Evolutionary conservation across 2,113 vertebrate species (phyloP).

Genomic region (Paradisaea rubra): DNA sequence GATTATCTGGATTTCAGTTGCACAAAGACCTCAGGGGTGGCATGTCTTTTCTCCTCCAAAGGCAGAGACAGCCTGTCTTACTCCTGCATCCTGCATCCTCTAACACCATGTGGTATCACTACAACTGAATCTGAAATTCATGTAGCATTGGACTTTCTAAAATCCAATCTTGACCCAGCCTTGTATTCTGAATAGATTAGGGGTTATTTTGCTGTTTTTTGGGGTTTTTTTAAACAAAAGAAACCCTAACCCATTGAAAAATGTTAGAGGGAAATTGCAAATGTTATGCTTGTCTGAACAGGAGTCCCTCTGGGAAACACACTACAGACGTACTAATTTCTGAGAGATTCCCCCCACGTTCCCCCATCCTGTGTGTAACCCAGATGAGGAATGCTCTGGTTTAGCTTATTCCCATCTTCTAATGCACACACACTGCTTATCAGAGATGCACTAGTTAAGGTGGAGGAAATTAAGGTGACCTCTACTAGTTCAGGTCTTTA

Average conservation of each 20-base stretch:
- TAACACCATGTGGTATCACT: not conserved
- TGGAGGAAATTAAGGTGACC: constrained; percentile 63
- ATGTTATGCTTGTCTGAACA: constrained; percentile 35
- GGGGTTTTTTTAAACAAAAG: not conserved
- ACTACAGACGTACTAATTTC: not conserved
- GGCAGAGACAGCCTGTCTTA: not conserved
- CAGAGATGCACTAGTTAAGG: constrained; percentile 50
- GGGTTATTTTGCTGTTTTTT: not conserved
- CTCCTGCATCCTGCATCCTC: not conserved
- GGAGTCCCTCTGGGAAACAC: constrained; percentile 14
- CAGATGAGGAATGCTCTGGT: not conserved
- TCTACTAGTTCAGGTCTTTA: constrained; percentile 40
- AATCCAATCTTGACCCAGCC: not conserved
- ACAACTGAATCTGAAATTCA: not conserved
- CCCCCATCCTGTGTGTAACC: not conserved
- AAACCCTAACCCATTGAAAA: not conserved
- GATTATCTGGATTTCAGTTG: not conserved
- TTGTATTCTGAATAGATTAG: not conserved
- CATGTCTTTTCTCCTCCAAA: not conserved
- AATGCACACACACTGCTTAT: not conserved
- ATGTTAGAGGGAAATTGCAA: constrained; percentile 36
- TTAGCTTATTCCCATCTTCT: constrained; percentile 13
- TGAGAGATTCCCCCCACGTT: not conserved
- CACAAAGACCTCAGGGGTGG: not conserved
- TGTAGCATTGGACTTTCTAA: not conserved